Conservation (phyloP, 2,797 vertebrate species). For the Lacerta viridis region DNA sequence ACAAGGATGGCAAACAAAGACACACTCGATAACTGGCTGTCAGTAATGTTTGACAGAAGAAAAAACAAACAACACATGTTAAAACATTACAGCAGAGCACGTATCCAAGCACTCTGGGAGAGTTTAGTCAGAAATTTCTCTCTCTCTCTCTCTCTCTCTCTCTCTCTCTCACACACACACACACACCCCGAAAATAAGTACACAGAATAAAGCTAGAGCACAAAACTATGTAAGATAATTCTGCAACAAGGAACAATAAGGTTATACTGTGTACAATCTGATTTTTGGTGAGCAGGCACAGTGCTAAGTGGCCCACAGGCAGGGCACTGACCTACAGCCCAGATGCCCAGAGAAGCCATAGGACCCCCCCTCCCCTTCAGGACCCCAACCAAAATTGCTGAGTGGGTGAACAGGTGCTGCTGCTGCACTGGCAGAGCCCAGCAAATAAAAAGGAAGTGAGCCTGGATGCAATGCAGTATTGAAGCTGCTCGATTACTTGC, state of each 20-base stretch:
- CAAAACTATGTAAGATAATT: background rate
- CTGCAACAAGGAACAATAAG: background rate
- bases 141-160: background rate
- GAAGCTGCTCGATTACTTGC: too few species aligned
- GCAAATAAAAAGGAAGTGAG: too few species aligned
- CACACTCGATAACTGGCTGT: background rate
- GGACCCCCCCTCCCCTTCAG: too few species aligned
- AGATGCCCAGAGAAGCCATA: too few species aligned
- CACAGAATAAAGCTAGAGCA: background rate
- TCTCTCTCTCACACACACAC: background rate
- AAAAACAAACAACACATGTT: slow-evolving; percentile 40
- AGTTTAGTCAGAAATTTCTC: slow-evolving; percentile 38
- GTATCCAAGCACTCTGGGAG: slow-evolving; percentile 42
- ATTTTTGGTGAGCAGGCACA: too few species aligned
- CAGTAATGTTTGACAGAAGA: slow-evolving; percentile 1
- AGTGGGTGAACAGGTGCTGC: too few species aligned
- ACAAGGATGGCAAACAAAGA: slow-evolving; percentile 27
- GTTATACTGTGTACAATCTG: too few species aligned
- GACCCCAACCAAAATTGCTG: too few species aligned
- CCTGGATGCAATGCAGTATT: too few species aligned
- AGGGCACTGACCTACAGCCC: too few species aligned
- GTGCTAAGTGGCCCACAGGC: too few species aligned
- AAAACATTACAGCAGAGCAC: slow-evolving; percentile 41
- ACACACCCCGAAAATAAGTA: background rate
- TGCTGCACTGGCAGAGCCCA: too few species aligned